Base-by-base conservation (phyloP, 1,140 invertebrate species). In the Nasonia giraulti region DNA sequence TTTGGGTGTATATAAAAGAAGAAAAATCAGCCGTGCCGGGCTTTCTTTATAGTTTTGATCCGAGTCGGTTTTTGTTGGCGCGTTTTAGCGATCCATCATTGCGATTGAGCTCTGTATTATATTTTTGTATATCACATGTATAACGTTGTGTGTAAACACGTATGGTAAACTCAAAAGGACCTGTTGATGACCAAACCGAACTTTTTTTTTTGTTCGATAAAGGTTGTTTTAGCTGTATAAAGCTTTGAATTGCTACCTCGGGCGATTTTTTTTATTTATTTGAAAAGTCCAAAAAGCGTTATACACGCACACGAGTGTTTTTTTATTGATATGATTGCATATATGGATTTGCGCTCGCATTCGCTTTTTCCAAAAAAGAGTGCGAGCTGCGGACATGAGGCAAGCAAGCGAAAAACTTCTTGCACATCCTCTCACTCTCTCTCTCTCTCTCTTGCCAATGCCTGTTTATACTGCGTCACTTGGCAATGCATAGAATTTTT, bases 401-500 rank as follows among this genome's bases (percentile, higher is more conserved):
- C 55, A 20, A 20, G 20, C 6, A n/a, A 78, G 27, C 80, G 69
- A 62, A 33, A 85, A 82, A 82, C 11, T 76, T 78, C 27, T 68
- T 73, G 17, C 55, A n/a, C 47, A n/a, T 55, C 33, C 20, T 31
- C 68, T 50, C 55, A 11, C 23, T 2, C 20, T 47, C 66, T 71
- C 55, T 78, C 23, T 8, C 55, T 68, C 17, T 68, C 33, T 69
- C 55, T 31, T 62, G 50, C 40, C 62, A 82, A 85, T 85, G 12
- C 20, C 74, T 85, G 47, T 82, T 78, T 78, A 82, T 85, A 82
- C 76, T 73, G 80, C 68, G 80, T 73, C 80, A 85, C 84, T 85
- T 85, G 74, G 75, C 84, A 82, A 85, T 85, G 84, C 84, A 85
- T 85, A 85, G 84, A 85, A 82, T 85, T 85, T 85, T 85, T 85